Base-by-base conservation (phyloP, 1,140 invertebrate genomes). In the Periplaneta americana region DNA sequence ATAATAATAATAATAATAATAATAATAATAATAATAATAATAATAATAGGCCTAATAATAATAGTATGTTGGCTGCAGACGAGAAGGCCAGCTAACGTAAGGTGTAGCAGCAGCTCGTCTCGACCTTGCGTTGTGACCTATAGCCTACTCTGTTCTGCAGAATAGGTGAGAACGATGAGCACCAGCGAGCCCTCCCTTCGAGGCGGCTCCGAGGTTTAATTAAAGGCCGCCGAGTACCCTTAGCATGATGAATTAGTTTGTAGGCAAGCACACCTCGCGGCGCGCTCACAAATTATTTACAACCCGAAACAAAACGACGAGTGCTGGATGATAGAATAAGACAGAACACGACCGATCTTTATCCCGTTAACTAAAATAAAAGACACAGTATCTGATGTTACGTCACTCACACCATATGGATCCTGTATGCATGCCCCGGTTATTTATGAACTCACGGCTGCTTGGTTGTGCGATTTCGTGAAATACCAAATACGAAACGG, bases 191-290 rank as follows among this genome's bases (percentile, higher is more conserved):
- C 48, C 66, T 74, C 34, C 79, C 48, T 75, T 80, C 35, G 22
- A n/a, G 79, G 75, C 79, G 79, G 79, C 79, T 48, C 31, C n/a
- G 28, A 18, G 34, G 37, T 74, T 80, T 80, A 80, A 80, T 80
- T 80, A 80, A 80, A 80, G 79, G 35, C 79, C 37, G 66, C 79
- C 31, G 37, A 11, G 28, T 28, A 33, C 79, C 48, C 39, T 80
- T 80, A 80, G 79, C 48, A 74, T 80, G 79, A 80, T 80, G 79
- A 80, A 80, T 80, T 80, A 80, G 79, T 80, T 80, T 80, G 48
- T 74, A 74, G 79, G 22, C 22, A 66, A 66, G 48, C 48, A 66
- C 48, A 66, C n/a, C 39, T 57, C 66, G 13, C 35, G 78, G 78
- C 35, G 37, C n/a, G 22, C 79, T 80, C 39, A 80, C 79, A 80